phyloP scores from a whole-genome alignment of 1,140 invertebrate genomes.

The Halictus rubicundus region DNA sequence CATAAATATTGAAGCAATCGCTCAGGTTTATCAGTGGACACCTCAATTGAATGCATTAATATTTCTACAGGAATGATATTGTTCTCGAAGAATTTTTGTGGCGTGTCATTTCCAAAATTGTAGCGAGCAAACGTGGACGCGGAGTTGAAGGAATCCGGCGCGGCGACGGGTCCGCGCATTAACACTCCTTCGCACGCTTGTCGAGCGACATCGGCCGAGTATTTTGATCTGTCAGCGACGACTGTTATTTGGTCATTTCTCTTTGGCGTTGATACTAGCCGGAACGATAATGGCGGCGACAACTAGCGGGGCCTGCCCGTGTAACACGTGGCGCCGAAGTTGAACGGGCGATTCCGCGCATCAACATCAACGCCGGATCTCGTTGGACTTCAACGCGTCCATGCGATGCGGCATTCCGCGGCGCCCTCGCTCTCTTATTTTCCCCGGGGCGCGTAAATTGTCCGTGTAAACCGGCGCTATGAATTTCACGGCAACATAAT shows the following conservation, averaged over 20 bases:
- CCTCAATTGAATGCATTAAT: too few relatives aligned
- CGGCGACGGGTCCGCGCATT: neutral
- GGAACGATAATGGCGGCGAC: slow-evolving; percentile 28
- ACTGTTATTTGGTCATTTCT: slow-evolving; percentile 9
- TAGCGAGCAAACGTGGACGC: neutral
- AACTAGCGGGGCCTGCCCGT: neutral
- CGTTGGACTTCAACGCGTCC: slow-evolving; percentile 22
- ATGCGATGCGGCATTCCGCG: slow-evolving; percentile 10
- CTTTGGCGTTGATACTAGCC: slow-evolving; percentile 14
- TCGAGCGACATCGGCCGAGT: neutral
- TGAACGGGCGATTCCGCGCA: slow-evolving; percentile 17
- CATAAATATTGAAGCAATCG: too few relatives aligned
- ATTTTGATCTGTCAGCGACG: slow-evolving; percentile 17
- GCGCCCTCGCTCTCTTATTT: slow-evolving; percentile 9
- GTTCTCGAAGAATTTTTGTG: too few relatives aligned
- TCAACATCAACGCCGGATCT: slow-evolving; percentile 8
- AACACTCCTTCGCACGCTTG: neutral
- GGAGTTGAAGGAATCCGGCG: neutral
- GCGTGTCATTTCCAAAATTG: neutral
- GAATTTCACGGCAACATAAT: slow-evolving; percentile 57
- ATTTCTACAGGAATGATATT: too few relatives aligned
- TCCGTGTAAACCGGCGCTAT: slow-evolving; percentile 42
- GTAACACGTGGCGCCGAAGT: slow-evolving; percentile 22
- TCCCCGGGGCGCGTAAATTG: slow-evolving; percentile 19
- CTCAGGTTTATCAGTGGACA: too few relatives aligned